Percentiles rank a stretch among this genome's conserved stretches.
These are phyloP conservation scores for Chitala chitala DNA, from an alignment of 2,113 vertebrate species.

Conservation along the genomic window DNA sequence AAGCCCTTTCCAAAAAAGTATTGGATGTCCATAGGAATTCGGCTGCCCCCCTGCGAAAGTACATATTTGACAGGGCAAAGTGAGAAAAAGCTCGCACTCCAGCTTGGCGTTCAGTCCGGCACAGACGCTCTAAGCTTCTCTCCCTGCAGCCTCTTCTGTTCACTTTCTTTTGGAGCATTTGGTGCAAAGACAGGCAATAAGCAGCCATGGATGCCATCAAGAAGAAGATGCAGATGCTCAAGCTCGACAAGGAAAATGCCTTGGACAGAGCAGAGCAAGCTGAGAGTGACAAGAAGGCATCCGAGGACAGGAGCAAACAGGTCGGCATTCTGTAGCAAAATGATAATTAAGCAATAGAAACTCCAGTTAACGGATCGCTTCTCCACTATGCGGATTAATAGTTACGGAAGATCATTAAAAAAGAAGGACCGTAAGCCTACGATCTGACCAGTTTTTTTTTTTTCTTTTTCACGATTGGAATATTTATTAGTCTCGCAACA, in stretches of 20 bases:
- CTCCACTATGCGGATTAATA: constrained; percentile 27
- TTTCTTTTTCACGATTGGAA: constrained; percentile 7
- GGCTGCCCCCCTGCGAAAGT: constrained; percentile 69
- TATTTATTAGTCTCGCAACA: constrained; percentile 5
- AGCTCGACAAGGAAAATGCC: constrained; percentile 98
- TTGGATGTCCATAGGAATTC: constrained; percentile 76
- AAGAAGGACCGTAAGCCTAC: constrained; percentile 18
- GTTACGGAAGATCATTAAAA: constrained; percentile 8
- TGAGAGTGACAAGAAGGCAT: constrained; percentile 90
- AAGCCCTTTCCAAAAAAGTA: constrained; percentile 78
- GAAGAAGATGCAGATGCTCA: constrained; percentile 99
- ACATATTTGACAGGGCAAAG: constrained; percentile 78
- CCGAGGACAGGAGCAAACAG: constrained; percentile 96
- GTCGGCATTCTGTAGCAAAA: constrained; percentile 56
- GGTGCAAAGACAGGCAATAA: constrained; percentile 49
- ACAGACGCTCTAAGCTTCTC: constrained; percentile 50
- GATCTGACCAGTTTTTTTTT: neutral
- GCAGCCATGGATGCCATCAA: constrained; percentile 98
- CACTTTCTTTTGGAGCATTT: constrained; percentile 39
- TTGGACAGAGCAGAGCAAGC: constrained; percentile 95
- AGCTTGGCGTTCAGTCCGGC: constrained; percentile 59
- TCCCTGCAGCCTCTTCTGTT: constrained; percentile 25
- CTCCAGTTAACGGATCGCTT: constrained; percentile 15
- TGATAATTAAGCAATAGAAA: constrained; percentile 15
- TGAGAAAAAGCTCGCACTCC: constrained; percentile 67